Percentiles rank a stretch among this genome's conserved stretches.
Evolutionary conservation across 2,113 vertebrate genomes (phyloP).

Genomic region (Eolophus roseicapilla): DNA sequence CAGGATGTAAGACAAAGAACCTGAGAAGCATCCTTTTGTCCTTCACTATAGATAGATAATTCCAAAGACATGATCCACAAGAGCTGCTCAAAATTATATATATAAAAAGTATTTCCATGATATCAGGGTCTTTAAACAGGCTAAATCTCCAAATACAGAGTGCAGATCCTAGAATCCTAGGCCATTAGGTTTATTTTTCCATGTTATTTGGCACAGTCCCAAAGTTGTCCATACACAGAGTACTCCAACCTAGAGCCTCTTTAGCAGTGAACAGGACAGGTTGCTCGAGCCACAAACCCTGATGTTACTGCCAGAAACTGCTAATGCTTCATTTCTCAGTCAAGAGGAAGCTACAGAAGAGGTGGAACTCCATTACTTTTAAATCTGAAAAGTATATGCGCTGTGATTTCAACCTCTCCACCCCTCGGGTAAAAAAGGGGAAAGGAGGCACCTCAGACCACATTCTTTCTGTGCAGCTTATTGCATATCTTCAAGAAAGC

Average conservation of each 20-base stretch:
- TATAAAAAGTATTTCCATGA: neutral
- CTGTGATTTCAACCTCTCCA: neutral
- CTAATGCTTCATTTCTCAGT: neutral
- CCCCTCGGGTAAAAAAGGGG: neutral
- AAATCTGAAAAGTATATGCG: neutral
- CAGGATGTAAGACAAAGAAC: neutral
- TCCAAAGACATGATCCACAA: neutral
- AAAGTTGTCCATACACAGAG: rapidly evolving
- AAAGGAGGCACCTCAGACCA: neutral
- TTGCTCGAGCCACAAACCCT: neutral
- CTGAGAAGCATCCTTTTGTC: neutral
- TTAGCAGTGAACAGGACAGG: neutral
- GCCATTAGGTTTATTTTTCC: neutral
- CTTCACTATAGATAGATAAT: neutral
- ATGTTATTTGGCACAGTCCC: neutral
- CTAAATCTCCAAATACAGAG: neutral
- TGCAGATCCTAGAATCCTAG: neutral
- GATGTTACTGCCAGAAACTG: neutral
- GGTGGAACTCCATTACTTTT: neutral
- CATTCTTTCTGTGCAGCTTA: neutral
- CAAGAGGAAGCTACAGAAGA: neutral
- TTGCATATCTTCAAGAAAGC: neutral
- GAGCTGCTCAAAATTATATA: neutral
- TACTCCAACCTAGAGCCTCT: neutral
- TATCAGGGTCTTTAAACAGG: neutral